phyloP scores from a whole-genome alignment of 1,140 invertebrate species.

The Pinna nobilis region DNA sequence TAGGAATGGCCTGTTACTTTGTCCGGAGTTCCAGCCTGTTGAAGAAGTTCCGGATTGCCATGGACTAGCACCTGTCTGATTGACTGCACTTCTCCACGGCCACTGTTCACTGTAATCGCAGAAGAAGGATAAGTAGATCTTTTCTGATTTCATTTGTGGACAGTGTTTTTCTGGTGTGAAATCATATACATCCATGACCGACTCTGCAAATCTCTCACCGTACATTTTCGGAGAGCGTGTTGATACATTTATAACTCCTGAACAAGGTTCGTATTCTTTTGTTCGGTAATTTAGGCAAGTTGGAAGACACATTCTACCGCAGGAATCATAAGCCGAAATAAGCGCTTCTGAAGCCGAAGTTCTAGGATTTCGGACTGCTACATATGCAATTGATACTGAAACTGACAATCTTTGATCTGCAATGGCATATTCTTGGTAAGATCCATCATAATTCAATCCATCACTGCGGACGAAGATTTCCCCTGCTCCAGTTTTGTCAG shows the following conservation, averaged over 20 bases:
- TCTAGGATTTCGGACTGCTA: conserved; percentile 57
- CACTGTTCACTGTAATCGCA: conserved; percentile 41
- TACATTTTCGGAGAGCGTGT: conserved; percentile 45
- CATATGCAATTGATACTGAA: conserved; percentile 60
- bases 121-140: conserved; percentile 41
- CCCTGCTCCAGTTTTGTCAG: conserved; percentile 45
- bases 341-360: conserved; percentile 33
- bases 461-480: conserved; percentile 58
- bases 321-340: conserved; percentile 62
- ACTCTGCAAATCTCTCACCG: conserved; percentile 53
- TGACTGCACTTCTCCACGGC: conserved; percentile 28
- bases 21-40: not conserved
- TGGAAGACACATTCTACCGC: conserved; percentile 63
- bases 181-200: conserved; percentile 61
- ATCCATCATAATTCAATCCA: conserved; percentile 64
- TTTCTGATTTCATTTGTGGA: conserved; percentile 48
- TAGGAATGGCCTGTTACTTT: no score
- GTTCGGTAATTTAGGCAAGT: conserved; percentile 52
- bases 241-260: conserved; percentile 55
- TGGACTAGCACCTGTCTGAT: not conserved
- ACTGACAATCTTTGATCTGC: conserved; percentile 62
- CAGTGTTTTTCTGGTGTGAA: conserved; percentile 43
- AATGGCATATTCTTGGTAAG: conserved; percentile 65
- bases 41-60: not conserved
- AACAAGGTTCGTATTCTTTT: conserved; percentile 53